Evolutionary conservation across 92 coral and sea anemone species (phyloP).

Genomic region (Palythoa caribaeorum): DNA sequence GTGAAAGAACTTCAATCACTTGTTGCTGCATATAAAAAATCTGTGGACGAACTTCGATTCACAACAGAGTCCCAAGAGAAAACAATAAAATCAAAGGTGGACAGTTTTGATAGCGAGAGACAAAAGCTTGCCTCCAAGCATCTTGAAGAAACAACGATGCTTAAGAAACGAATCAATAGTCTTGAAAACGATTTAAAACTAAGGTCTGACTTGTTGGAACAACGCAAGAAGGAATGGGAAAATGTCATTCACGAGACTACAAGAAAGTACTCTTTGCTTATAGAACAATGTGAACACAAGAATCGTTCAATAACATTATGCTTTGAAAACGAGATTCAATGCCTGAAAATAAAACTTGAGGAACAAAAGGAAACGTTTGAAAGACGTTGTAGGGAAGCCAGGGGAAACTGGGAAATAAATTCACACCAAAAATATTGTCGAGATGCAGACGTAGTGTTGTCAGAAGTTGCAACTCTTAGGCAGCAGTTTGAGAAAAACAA

Average conservation of each 20-base stretch:
- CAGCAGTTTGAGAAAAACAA: slow-evolving; percentile 11
- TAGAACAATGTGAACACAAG: slow-evolving; percentile 11
- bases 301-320: background rate
- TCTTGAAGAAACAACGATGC: background rate
- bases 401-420: background rate
- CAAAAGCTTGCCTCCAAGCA: background rate
- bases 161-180: slow-evolving; percentile 4
- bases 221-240: slow-evolving; percentile 39
- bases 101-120: background rate
- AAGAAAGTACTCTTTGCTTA: background rate
- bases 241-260: slow-evolving; percentile 12
- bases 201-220: background rate
- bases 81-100: background rate
- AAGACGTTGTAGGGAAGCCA: background rate
- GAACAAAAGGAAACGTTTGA: background rate
- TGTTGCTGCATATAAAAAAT: background rate
- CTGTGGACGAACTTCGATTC: slow-evolving; percentile 7
- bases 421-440: slow-evolving; percentile 19
- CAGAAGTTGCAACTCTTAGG: slow-evolving; percentile 9
- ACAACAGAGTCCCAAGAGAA: background rate
- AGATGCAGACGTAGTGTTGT: background rate
- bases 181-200: slow-evolving; percentile 13
- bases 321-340: slow-evolving; percentile 8
- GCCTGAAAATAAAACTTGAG: background rate
- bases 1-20: background rate